A percentile compares a stretch with the other conserved stretches of the same genome.
Conservation (phyloP, 2,888 invertebrate species). For the Andrena haemorrhoa region DNA sequence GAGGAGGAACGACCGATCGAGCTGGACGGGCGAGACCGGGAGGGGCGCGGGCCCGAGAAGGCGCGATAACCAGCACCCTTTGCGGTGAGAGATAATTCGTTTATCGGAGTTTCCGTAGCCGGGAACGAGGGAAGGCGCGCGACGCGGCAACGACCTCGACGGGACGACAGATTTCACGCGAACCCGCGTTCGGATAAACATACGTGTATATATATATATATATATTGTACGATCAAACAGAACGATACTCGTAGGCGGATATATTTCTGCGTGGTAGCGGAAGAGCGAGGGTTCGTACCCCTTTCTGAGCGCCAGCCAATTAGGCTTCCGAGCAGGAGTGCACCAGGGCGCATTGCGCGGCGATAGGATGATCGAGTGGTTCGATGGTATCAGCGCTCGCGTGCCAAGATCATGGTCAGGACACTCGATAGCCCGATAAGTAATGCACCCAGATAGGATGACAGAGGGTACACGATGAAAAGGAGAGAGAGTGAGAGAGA, state of each 20-base stretch:
- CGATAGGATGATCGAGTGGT: slow-evolving; percentile 82
- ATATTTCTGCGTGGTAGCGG: background rate
- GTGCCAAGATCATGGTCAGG: slow-evolving; percentile 79
- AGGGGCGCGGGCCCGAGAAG: slow-evolving; percentile 12
- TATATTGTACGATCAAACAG: background rate
- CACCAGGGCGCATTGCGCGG: slow-evolving; percentile 74
- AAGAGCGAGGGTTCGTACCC: slow-evolving; percentile 20
- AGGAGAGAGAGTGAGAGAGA: slow-evolving; percentile 38
- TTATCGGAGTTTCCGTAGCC: slow-evolving; percentile 49
- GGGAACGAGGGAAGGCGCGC: background rate
- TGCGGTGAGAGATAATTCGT: slow-evolving; percentile 43
- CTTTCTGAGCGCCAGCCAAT: slow-evolving; percentile 64
- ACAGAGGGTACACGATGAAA: slow-evolving; percentile 70
- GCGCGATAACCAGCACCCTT: slow-evolving; percentile 25
- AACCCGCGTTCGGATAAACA: slow-evolving; percentile 5
- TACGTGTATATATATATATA: background rate
- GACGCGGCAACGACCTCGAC: slow-evolving; percentile 4
- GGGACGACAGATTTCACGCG: slow-evolving; percentile 15
- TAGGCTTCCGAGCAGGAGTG: slow-evolving; percentile 69
- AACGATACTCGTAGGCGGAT: background rate
- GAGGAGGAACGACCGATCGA: background rate
- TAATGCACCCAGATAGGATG: slow-evolving; percentile 79
- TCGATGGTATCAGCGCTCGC: slow-evolving; percentile 80
- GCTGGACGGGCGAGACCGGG: background rate
- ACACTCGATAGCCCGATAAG: slow-evolving; percentile 80